Base-by-base conservation (phyloP, 2,113 vertebrate genomes). In the Oenanthe melanoleuca region DNA sequence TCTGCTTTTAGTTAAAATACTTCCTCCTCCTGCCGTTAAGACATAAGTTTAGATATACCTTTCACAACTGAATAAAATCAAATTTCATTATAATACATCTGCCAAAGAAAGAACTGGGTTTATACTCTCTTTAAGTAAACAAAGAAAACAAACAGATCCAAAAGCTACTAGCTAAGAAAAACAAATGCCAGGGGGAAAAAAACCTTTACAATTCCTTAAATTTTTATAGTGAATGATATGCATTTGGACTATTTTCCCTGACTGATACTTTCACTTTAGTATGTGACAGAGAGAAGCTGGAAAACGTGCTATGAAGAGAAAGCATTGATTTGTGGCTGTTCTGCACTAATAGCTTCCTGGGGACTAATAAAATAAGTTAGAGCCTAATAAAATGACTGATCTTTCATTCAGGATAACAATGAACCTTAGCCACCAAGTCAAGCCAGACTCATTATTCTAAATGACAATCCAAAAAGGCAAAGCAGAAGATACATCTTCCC, bases 311-410 rank as follows among this genome's bases (percentile, higher is more conserved):
- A 21, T 59, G 12, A 85, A 75, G 63, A 61, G 60, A 83, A 88
- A 95, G 72, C 79, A 93, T 92, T n/a, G 65, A 96, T 96, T 86
- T 96, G 82, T 63, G 55, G 86, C 56, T 78, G 52, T 79, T 93
- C 86, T 60, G 50, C 77, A 34, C 61, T 94, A 97, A 95, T 49
- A 64, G 87, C 66, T 97, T 91, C 47, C 93, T 31, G 72, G 94
- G 66, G 87, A 93, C 80, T 95, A 92, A 97, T 96, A 96, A 95
- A 97, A 87, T 93, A 95, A 85, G 59, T 84, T 95, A 92, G 49
- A 87, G 56, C 10, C 57, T 92, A 93, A 95, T 95, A 94, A 97
- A 96, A 95, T 92, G 93, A 94, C 50, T 45, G 89, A 93, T 94
- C 67, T 92, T 86, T 92, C 89, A 80, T 80, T 92, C 70, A 87